Base-by-base conservation (phyloP, 2,797 vertebrate species). In the Enteromius thamalakanensis region DNA sequence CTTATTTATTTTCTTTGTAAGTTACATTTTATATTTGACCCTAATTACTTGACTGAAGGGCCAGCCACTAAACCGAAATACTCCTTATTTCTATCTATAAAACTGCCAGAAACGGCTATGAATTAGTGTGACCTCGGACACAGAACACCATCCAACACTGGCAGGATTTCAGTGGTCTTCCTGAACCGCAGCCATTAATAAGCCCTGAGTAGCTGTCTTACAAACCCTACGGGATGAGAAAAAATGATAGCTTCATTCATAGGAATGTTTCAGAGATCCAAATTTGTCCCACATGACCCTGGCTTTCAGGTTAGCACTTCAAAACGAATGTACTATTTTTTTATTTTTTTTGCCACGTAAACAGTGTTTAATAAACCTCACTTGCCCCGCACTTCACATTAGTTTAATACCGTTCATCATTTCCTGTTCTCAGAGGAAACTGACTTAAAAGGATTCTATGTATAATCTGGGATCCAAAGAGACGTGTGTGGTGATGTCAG, bases 391-490 rank as follows among this genome's bases (percentile, higher is more conserved):
- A 40, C 62, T 76, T 87, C 55, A 86, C 51, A 70, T 68, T 71
- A 67, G 26, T 78, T 84, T 79, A 76, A 60, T 58, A 40, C 62
- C 32, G 55, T n/a, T 45, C 62, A 83, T 76, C 45, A 64, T 81
- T 83, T 85, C 77, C 77, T 85, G 81, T 75, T 85, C 84, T 85
- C 64, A 77, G 71, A 87, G 45, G 21, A 69, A 69, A 78, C 51
- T 7, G 32, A 53, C 65, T 80, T 62, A 53, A 74, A 29, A 32
- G 85, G 65, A 70, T 83, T 58, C 32, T 34, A 55, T 32, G 65
- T 64, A 72, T 51, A 67, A 69, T 47, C 49, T 47, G 68, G 40
- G 60, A 70, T 80, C 65, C 23, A 76, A 53, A 70, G 6, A 65
- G 78, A 67, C 1, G 3, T 79, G 5, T 53, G 62, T 51, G 19